Base-by-base conservation (phyloP, 2,888 invertebrate species). In the Pseudolycoriella hygida region DNA sequence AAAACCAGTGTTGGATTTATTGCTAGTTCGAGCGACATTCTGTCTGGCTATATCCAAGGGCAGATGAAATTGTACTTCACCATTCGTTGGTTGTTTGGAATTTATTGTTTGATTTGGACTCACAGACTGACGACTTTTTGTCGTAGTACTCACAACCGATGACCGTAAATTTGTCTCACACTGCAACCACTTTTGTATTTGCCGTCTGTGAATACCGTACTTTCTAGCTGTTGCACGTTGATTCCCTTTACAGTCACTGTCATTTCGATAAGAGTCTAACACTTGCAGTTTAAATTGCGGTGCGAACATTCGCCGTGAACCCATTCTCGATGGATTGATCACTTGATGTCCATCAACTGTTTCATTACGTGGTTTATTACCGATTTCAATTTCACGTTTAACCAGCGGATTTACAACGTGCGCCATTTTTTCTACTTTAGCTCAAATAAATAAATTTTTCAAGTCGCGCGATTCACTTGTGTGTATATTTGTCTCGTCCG, bases 121-220 rank as follows among this genome's bases (percentile, higher is more conserved):
- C 19, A 20, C 20, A n/a, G 43, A 19, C 20, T 17, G 34, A 20
- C 34, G 19, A 43, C 20, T 37, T 43, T 54, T 58, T 49, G 63
- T 63, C 46, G 57, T 55, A 44, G 56, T 61, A 56, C 73, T 72
- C 44, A 68, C 69, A 50, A 85, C 78, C 54, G 80, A 80, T 49
- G 78, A 82, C 55, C 86, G 73, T 51, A 88, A 67, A 60, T 78
- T 79, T 49, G 77, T 74, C 64, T 87, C 87, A 56, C 81, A 84
- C 66, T 88, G 88, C 52, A 89, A 68, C 88, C 88, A 89, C 71
- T 89, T 88, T 66, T 89, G 88, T 54, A 89, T 88, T 65, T 89
- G 88, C 48, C 88, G 74, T 47, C 88, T 73, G 62, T 89, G 88
- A 52, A 89, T 88, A 47, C 85, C 84, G 64, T 87, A 89, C 66